Percentiles rank a stretch among this genome's conserved stretches.
Conservation (phyloP, 2,113 vertebrate genomes). For the Copsychus sechellarum region DNA sequence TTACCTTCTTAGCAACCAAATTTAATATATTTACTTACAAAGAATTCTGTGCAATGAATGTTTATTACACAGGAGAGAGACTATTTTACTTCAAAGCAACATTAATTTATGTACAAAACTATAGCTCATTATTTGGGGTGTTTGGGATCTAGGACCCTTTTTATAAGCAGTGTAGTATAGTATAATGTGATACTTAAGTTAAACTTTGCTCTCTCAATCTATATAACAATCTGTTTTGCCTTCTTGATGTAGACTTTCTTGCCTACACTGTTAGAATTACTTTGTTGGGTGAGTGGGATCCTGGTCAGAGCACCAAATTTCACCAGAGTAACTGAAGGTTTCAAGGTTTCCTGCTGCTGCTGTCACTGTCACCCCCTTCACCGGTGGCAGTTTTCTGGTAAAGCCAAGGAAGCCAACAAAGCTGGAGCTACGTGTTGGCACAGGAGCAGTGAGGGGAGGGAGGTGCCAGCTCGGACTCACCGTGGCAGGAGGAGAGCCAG, state of each 20-base stretch:
- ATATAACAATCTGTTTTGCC: slow-evolving; percentile 17
- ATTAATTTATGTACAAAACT: slow-evolving; percentile 65
- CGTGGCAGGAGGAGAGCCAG: not conserved
- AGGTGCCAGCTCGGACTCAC: rapidly evolving
- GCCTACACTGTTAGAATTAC: not conserved
- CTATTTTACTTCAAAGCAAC: slow-evolving; percentile 66
- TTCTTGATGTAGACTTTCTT: slow-evolving; percentile 16
- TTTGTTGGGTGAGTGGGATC: not conserved
- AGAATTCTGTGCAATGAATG: slow-evolving; percentile 59
- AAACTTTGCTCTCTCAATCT: slow-evolving; percentile 32
- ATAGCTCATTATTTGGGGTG: slow-evolving; percentile 31
- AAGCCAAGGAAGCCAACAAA: not conserved
- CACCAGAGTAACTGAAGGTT: not conserved
- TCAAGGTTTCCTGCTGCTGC: not conserved
- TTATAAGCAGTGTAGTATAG: slow-evolving; percentile 48
- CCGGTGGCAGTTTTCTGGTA: not conserved
- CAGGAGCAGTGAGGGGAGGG: not conserved
- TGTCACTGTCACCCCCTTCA: not conserved
- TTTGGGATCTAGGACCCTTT: slow-evolving; percentile 40
- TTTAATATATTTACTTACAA: slow-evolving; percentile 72
- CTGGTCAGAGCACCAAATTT: not conserved
- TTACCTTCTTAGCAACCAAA: slow-evolving; percentile 68
- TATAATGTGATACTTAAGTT: slow-evolving; percentile 33
- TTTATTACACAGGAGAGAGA: slow-evolving; percentile 60
- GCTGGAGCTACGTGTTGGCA: not conserved